phyloP scores from a whole-genome alignment of 1,140 invertebrate genomes.

The Delia radicum region DNA sequence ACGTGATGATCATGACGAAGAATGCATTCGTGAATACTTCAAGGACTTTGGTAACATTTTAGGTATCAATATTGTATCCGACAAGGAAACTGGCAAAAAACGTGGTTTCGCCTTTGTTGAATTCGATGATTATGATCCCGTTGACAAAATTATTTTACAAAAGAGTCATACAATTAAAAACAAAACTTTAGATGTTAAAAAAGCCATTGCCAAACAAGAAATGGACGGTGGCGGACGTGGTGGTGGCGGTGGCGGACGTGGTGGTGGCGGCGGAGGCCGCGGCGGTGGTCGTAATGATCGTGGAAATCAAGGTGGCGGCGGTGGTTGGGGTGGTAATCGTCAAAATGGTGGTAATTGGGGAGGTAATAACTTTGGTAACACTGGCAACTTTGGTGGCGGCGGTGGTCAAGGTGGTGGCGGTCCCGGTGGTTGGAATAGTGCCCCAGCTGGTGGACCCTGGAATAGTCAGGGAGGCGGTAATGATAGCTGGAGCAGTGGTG shows the following conservation, averaged over 20 bases:
- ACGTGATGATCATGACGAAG: conserved; percentile 88
- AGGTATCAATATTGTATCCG: conserved; percentile 85
- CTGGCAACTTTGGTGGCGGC: conserved; percentile 44
- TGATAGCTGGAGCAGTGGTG: conserved; percentile 39
- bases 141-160: conserved; percentile 89
- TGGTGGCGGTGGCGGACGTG: conserved; percentile 41
- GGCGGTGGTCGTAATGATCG: conserved; percentile 39
- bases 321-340: conserved; percentile 41
- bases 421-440: conserved; percentile 44
- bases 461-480: conserved; percentile 39
- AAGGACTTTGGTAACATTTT: conserved; percentile 81
- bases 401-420: conserved; percentile 44
- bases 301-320: conserved; percentile 43
- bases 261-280: conserved; percentile 28
- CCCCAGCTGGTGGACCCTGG: conserved; percentile 34
- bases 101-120: conserved; percentile 95
- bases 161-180: conserved; percentile 74
- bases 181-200: conserved; percentile 78
- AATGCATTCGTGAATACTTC: conserved; percentile 84
- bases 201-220: conserved; percentile 71
- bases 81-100: conserved; percentile 89
- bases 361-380: conserved; percentile 54
- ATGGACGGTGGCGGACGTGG: conserved; percentile 61
- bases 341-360: conserved; percentile 58
- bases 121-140: conserved; percentile 95